phyloP scores from a whole-genome alignment of 2,113 vertebrate species.

The Oryzias curvinotus region DNA sequence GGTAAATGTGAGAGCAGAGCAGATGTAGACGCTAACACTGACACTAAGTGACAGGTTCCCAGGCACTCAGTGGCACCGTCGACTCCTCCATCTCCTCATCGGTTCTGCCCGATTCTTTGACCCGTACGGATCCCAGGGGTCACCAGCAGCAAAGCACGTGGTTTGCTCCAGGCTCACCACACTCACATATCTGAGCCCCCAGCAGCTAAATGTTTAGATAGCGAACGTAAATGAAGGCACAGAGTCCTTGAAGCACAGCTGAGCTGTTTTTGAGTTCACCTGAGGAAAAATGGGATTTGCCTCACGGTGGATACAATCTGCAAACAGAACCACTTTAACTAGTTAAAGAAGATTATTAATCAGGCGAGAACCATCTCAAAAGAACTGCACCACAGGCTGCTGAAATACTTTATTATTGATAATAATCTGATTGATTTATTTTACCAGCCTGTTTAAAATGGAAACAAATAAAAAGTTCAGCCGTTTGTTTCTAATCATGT shows the following conservation, averaged over 20 bases:
- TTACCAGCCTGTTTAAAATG: no score
- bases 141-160: conserved; percentile 51
- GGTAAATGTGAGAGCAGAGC: conserved; percentile 67
- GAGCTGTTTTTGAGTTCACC: conserved; percentile 42
- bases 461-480: no score
- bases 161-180: conserved; percentile 12
- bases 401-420: no score
- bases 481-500: no score
- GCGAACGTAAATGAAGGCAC: conserved; percentile 63
- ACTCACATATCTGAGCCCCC: conserved; percentile 43
- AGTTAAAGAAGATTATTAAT: no score
- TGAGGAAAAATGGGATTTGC: conserved; percentile 43
- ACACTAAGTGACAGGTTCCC: conserved; percentile 78
- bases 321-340: no score
- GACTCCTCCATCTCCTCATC: conserved; percentile 44
- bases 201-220: conserved; percentile 55
- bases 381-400: no score
- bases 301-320: no score
- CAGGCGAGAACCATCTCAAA: no score
- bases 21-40: conserved; percentile 68
- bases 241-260: conserved; percentile 44
- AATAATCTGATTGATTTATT: no score
- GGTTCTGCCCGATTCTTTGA: conserved; percentile 65
- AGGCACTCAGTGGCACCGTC: conserved; percentile 73
- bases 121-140: conserved; percentile 59